Evolutionary conservation across 2,888 invertebrate genomes (phyloP), one percentile per base, ranked within the genome.

Genomic region (Hydrotaea diabolus): DNA sequence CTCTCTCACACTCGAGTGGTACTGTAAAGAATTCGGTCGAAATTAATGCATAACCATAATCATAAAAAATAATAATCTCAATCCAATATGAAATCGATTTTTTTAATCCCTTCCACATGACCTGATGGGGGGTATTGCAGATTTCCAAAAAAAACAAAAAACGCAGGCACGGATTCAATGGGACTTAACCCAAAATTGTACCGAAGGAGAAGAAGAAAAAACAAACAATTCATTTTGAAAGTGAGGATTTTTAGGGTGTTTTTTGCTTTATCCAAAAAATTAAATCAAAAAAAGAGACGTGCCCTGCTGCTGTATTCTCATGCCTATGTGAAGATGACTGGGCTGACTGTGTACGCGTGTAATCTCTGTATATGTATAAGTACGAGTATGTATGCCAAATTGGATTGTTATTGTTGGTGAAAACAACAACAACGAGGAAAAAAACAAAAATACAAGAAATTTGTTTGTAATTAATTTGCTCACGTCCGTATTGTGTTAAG

Each of bases 401-500:
- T 39, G 39, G 13, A 39, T 39, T 39, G 39, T 21, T 7, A 57
- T 57, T 21, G 31, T 15, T 17, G 13, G 5, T 36, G 5, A n/a
- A 36, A 62, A n/a, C 3, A 59, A 59, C n/a, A n/a, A n/a, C n/a
- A n/a, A n/a, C n/a, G n/a, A n/a, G 36, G 36, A 36, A 36, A 26
- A 62, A 31, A n/a, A n/a, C 5, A 39, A 36, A 17, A 39, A 64
- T 36, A 23, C 31, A 73, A 31, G 7, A 31, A 31, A 46, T n/a
- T 19, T 5, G 43, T 39, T 77, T 75, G 82, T 85, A 85, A 82
- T 82, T 85, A 79, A 85, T 85, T 85, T 85, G 79, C 77, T 85
- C 85, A 85, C 85, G 82, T 85, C 69, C 15, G 43, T 66, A 49
- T 80, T 79, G 36, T 77, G 69, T 77, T 71, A 71, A 80, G 74